phyloP scores from a whole-genome alignment of 2,113 vertebrate genomes.

The Butastur rufipennis region DNA sequence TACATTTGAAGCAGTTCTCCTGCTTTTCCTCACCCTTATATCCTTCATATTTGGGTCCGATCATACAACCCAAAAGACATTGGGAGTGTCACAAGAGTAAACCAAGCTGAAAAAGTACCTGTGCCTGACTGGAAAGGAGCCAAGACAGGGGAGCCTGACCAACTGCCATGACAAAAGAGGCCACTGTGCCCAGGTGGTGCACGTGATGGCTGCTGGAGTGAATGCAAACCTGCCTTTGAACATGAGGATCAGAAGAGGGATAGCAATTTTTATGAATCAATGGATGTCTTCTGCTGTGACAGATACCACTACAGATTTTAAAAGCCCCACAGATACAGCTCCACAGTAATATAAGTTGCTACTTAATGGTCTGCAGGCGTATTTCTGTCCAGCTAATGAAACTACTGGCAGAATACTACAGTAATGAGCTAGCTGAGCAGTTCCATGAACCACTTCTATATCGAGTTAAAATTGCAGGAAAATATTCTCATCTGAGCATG shows the following conservation, averaged over 20 bases:
- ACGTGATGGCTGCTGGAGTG: neutral
- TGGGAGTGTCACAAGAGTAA: neutral
- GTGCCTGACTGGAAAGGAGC: neutral
- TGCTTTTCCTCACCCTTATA: neutral
- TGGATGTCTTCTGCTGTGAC: neutral
- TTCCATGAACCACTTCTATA: neutral
- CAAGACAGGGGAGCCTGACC: fast-evolving
- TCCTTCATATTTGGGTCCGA: neutral
- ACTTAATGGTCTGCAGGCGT: neutral
- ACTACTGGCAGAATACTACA: neutral
- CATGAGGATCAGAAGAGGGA: neutral
- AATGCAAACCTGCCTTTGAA: neutral
- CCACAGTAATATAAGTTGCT: neutral
- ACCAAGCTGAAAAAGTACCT: neutral
- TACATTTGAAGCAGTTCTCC: neutral
- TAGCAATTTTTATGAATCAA: neutral
- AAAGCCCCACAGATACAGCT: neutral
- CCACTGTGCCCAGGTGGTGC: fast-evolving
- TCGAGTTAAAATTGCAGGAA: neutral
- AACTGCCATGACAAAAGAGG: fast-evolving
- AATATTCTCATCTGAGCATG: neutral
- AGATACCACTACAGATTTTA: neutral
- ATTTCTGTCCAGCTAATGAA: neutral
- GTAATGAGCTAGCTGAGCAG: neutral
- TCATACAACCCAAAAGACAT: fast-evolving